These are phyloP conservation scores for Vesta saturnalis DNA, from an alignment of 2,888 invertebrate species.

Conservation along the genomic window DNA sequence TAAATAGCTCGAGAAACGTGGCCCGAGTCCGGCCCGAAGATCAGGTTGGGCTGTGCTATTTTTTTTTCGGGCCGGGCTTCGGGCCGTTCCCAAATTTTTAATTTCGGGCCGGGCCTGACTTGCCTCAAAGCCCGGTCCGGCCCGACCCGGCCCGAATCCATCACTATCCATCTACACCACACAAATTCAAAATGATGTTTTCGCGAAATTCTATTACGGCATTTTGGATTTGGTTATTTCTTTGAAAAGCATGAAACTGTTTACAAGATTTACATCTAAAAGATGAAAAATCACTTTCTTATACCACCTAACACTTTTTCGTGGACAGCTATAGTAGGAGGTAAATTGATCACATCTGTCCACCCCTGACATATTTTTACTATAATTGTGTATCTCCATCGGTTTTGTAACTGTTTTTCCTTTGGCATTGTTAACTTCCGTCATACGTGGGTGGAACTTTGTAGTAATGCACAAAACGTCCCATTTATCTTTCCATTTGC, in stretches of 20 bases:
- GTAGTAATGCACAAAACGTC: conserved; percentile 42
- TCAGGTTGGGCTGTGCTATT: no score
- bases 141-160: no score
- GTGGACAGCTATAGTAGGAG: conserved; percentile 49
- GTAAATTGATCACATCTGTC: conserved; percentile 51
- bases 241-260: conserved; percentile 40
- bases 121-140: no score
- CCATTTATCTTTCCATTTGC: conserved; percentile 42
- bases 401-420: conserved; percentile 33
- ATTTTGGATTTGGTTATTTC: background rate
- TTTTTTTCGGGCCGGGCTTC: no score
- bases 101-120: no score
- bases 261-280: conserved; percentile 49
- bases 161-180: no score
- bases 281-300: conserved; percentile 52
- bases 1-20: no score
- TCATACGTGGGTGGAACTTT: conserved; percentile 37
- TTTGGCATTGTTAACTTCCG: conserved; percentile 25
- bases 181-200: background rate
- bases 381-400: conserved; percentile 33
- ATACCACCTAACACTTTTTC: conserved; percentile 52
- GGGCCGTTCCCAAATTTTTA: no score
- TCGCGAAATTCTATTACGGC: background rate
- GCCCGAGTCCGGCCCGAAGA: no score
- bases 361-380: conserved; percentile 41